Percentiles rank a stretch among this genome's conserved stretches.
These are phyloP conservation scores for Drosophila parvula DNA, from an alignment of 1,140 invertebrate species.

Conservation along the genomic window DNA sequence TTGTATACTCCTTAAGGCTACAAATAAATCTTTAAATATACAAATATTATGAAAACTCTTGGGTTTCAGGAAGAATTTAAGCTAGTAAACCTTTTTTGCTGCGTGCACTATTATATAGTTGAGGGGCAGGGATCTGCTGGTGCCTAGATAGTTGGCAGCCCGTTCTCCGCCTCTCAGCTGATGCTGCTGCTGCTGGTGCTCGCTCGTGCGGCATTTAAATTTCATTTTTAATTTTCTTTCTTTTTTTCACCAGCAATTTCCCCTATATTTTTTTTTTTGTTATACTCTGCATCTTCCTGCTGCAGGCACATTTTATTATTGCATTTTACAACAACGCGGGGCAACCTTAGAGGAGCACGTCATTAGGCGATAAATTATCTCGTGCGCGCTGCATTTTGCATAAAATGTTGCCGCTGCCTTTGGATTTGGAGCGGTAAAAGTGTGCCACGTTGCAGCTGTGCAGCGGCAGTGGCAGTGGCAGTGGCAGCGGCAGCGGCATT, in stretches of 20 bases:
- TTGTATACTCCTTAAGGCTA: too few relatives aligned
- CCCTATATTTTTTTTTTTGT: constrained; percentile 12
- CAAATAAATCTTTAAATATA: neutral
- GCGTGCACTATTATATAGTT: constrained; percentile 31
- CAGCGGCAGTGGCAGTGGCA: constrained; percentile 24
- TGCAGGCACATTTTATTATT: constrained; percentile 71
- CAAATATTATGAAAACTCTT: too few relatives aligned
- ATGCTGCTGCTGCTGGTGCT: constrained; percentile 16
- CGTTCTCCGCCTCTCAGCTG: constrained; percentile 27
- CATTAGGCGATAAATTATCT: constrained; percentile 82
- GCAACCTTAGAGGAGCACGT: constrained; percentile 80
- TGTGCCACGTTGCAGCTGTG: constrained; percentile 68
- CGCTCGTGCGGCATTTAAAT: constrained; percentile 69
- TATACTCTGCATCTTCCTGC: constrained; percentile 32
- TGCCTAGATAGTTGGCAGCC: constrained; percentile 49
- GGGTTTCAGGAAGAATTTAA: neutral
- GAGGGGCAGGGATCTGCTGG: constrained; percentile 31
- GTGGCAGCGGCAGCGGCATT: constrained; percentile 39
- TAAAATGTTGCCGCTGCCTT: constrained; percentile 69
- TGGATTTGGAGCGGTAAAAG: constrained; percentile 64
- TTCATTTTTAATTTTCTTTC: constrained; percentile 73
- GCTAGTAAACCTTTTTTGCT: neutral
- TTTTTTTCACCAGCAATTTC: constrained; percentile 11
- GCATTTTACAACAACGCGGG: constrained; percentile 67
- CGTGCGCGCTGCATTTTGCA: constrained; percentile 76